Evolutionary conservation across 2,888 invertebrate species (phyloP), one percentile per base, ranked within the genome.

Genomic region (Ophion costatus): DNA sequence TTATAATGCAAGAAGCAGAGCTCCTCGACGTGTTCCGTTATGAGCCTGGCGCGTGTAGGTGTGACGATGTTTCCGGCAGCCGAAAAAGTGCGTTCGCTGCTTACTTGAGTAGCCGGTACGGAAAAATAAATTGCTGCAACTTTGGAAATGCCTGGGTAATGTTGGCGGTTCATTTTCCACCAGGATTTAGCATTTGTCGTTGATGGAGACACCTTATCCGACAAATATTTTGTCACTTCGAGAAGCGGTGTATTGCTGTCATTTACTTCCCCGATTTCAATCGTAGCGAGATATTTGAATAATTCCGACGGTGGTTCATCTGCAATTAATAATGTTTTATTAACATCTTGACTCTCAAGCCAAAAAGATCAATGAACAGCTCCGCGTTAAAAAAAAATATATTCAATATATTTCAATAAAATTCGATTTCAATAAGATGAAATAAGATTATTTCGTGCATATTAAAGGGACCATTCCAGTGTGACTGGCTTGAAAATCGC

Each of bases 11-110:
- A 33, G 17, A 64, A 64, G 33, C 33, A 64, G 33, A 64, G 64
- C 64, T 64, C 64, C 33, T 64, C 64, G 17, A 64, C 64, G 33
- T 64, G 33, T 33, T 64, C 64, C 14, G 64, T 64, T 64, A 64
- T 17, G 22, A 64, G 64, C 29, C 33, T 33, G 17, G 64, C 64
- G 64, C 64, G 64, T 17, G 64, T 64, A 11, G 64, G 64, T 64
- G 64, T 64, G 33, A 64, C 64, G 22, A 64, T 64, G 33, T 64
- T 64, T 64, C 64, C 33, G 64, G 64, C 64, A 6, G 64, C 38
- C 33, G 64, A 64, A 64, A 64, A 64, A 5, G 64, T 64, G 29
- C 29, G 64, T 33, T 64, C 33, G 64, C 64, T 33, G 64, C 33
- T 33, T 5, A 64, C 33, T 64, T 64, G 33, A 33, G 64, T 64